Percentiles rank a stretch among this genome's conserved stretches.
phyloP scores from a whole-genome alignment of 1,140 invertebrate genomes.

The Bombus superbus region DNA sequence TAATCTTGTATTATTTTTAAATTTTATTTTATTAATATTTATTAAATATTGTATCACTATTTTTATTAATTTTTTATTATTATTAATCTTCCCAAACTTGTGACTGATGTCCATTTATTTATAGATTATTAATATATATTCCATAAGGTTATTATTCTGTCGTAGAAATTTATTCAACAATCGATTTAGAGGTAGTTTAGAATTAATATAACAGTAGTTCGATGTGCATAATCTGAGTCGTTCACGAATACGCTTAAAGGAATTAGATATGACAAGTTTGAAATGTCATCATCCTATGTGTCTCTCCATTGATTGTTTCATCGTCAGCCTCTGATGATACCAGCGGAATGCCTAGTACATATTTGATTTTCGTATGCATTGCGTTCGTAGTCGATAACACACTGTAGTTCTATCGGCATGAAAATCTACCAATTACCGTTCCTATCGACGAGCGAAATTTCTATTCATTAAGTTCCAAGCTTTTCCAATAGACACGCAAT shows the following conservation, averaged over 20 bases:
- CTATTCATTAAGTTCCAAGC: conserved; percentile 53
- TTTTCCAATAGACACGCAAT: neutral
- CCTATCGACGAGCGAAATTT: conserved; percentile 45
- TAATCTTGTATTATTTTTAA: too few relatives aligned
- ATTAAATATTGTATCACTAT: neutral
- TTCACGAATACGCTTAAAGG: neutral
- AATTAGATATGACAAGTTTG: conserved; percentile 26
- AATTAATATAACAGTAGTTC: neutral
- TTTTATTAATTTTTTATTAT: neutral
- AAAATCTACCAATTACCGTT: conserved; percentile 60
- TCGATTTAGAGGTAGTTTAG: neutral
- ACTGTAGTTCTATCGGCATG: conserved; percentile 16
- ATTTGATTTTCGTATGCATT: conserved; percentile 34
- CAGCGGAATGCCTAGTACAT: neutral
- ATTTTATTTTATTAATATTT: too few relatives aligned
- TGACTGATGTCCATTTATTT: too few relatives aligned
- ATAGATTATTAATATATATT: neutral
- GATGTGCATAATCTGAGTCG: neutral
- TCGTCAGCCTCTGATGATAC: neutral
- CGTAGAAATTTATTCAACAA: neutral
- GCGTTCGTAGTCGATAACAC: conserved; percentile 37
- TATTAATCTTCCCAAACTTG: neutral
- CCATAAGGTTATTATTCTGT: neutral
- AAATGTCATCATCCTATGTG: neutral
- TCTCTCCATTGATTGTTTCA: neutral